These are phyloP conservation scores for Eupristina koningsbergeri DNA, from an alignment of 1,140 invertebrate species.

Conservation along the genomic window DNA sequence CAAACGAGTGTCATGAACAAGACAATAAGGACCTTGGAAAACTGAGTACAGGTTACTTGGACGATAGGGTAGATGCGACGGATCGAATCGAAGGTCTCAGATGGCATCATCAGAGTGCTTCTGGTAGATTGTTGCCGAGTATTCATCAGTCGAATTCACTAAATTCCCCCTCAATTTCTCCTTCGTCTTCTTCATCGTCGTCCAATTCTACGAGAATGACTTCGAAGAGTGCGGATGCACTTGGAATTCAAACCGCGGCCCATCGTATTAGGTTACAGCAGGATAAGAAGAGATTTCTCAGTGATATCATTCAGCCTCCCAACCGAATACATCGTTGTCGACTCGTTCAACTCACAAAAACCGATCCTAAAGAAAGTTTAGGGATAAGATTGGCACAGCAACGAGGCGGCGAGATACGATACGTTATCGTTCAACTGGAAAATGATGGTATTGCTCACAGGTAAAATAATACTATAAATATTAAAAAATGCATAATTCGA, in stretches of 20 bases:
- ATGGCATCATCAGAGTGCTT: constrained; percentile 69
- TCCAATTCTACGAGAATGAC: constrained; percentile 46
- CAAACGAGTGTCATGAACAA: constrained; percentile 59
- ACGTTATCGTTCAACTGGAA: constrained; percentile 87
- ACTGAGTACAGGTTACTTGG: neutral
- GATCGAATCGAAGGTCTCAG: constrained; percentile 61
- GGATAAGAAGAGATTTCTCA: constrained; percentile 69
- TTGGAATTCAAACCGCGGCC: constrained; percentile 52
- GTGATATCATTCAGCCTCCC: constrained; percentile 67
- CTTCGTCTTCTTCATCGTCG: constrained; percentile 37
- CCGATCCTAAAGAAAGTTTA: constrained; percentile 78
- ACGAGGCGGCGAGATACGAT: constrained; percentile 79
- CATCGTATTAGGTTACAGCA: constrained; percentile 67
- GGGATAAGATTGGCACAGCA: constrained; percentile 82
- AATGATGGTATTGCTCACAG: constrained; percentile 85
- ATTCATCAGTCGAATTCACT: constrained; percentile 66
- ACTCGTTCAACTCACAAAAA: constrained; percentile 72
- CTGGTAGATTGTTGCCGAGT: constrained; percentile 67
- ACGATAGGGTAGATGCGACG: constrained; percentile 1
- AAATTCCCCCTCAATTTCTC: constrained; percentile 28
- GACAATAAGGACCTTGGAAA: constrained; percentile 34
- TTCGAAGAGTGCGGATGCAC: neutral
- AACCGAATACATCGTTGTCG: constrained; percentile 65
- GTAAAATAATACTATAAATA: constrained; percentile 66
- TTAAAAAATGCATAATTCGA: neutral